phyloP scores from a whole-genome alignment of 2,888 invertebrate species.

The Scrobipalpa costella region DNA sequence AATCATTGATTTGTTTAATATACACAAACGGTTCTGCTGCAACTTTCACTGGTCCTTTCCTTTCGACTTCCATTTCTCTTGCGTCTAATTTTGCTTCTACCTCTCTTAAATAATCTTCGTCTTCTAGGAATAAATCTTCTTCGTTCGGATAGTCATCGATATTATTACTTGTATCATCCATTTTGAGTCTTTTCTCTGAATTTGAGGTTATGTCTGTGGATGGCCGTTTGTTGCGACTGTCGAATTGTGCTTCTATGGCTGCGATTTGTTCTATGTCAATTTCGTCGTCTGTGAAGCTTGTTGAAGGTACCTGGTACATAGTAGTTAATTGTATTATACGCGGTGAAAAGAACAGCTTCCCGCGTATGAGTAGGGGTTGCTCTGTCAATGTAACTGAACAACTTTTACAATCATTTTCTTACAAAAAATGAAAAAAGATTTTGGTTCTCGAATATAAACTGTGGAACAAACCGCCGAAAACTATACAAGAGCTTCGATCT shows the following conservation, averaged over 20 bases:
- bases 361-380: too few species aligned
- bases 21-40: constrained; percentile 66
- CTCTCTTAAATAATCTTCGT: constrained; percentile 63
- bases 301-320: constrained; percentile 35
- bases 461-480: too few species aligned
- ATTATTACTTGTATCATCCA: constrained; percentile 38
- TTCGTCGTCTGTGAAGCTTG: constrained; percentile 57
- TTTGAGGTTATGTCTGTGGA: constrained; percentile 37
- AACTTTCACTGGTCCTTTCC: constrained; percentile 42
- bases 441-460: too few species aligned
- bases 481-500: too few species aligned
- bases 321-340: too few species aligned
- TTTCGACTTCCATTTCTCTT: constrained; percentile 31
- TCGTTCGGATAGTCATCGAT: constrained; percentile 59
- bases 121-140: constrained; percentile 57
- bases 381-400: too few species aligned
- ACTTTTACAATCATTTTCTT: too few species aligned
- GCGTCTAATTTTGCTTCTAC: constrained; percentile 59
- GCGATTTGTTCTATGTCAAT: constrained; percentile 64
- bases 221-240: constrained; percentile 18
- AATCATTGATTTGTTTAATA: constrained; percentile 68
- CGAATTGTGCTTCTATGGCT: constrained; percentile 60
- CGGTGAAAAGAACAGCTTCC: too few species aligned
- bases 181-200: constrained; percentile 61
- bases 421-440: too few species aligned